Evolutionary conservation across 2,888 invertebrate genomes (phyloP).

Genomic region (Drosophila anomelani): DNA sequence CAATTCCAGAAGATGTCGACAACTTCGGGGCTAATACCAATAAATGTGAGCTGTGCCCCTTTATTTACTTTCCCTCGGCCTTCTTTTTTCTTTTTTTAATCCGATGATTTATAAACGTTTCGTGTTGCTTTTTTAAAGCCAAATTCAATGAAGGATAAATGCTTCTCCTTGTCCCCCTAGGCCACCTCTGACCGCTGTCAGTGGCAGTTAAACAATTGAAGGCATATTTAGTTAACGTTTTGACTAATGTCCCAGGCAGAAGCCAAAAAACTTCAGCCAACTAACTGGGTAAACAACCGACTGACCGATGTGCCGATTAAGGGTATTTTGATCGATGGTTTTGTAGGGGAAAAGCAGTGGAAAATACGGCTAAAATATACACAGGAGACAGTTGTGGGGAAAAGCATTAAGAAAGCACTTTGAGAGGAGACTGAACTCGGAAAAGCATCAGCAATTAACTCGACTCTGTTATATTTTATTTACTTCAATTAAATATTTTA

Average conservation of each 20-base stretch:
- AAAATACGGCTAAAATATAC: background rate
- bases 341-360: background rate
- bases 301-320: slow-evolving; percentile 9
- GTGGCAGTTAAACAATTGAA: slow-evolving; percentile 39
- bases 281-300: background rate
- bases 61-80: background rate
- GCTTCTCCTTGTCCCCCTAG: background rate
- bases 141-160: slow-evolving; percentile 19
- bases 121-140: background rate
- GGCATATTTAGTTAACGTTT: slow-evolving; percentile 35
- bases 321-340: slow-evolving; percentile 28
- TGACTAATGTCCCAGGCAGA: slow-evolving; percentile 34
- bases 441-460: background rate
- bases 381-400: background rate
- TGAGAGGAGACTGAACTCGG: background rate
- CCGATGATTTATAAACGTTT: slow-evolving; percentile 43
- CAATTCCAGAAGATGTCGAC: slow-evolving; percentile 21
- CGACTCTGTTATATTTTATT: background rate
- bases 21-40: slow-evolving; percentile 35
- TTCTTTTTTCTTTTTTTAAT: slow-evolving; percentile 23
- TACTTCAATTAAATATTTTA: background rate
- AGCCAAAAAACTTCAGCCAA: too few relatives aligned
- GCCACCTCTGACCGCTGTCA: slow-evolving; percentile 28
- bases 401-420: background rate
- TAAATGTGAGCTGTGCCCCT: slow-evolving; percentile 35